These are phyloP conservation scores for Sarcophaga subvicina DNA, from an alignment of 2,888 invertebrate species.

Conservation along the genomic window DNA sequence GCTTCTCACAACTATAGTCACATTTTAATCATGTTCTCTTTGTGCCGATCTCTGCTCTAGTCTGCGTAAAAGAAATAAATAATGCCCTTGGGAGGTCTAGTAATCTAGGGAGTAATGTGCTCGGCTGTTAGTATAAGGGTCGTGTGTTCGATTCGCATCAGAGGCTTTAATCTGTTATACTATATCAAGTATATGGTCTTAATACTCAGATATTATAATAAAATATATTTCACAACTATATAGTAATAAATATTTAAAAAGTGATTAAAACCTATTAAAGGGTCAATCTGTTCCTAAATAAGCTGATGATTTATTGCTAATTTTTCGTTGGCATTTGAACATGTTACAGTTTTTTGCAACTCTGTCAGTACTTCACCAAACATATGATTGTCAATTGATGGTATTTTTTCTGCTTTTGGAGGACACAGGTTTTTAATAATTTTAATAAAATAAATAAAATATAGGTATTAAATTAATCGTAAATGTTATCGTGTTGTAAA, in stretches of 20 bases:
- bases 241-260: neutral
- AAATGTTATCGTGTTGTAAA: neutral
- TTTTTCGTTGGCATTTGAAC: neutral
- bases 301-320: neutral
- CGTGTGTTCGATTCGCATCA: too few relatives aligned
- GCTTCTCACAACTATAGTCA: too few relatives aligned
- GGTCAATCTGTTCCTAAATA: neutral
- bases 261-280: neutral
- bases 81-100: too few relatives aligned
- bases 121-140: too few relatives aligned
- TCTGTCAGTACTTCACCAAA: neutral
- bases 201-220: too few relatives aligned
- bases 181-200: too few relatives aligned
- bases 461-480: neutral
- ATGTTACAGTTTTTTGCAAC: constrained; percentile 8
- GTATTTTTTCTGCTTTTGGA: neutral
- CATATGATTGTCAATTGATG: constrained; percentile 23
- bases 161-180: too few relatives aligned
- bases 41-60: too few relatives aligned
- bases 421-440: neutral
- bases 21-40: too few relatives aligned
- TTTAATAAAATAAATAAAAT: constrained; percentile 5
- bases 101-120: too few relatives aligned
- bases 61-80: too few relatives aligned
- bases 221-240: too few relatives aligned